These are phyloP conservation scores for Microtus ochrogaster DNA, from an alignment of 2,113 vertebrate genomes.

Conservation along the genomic window DNA sequence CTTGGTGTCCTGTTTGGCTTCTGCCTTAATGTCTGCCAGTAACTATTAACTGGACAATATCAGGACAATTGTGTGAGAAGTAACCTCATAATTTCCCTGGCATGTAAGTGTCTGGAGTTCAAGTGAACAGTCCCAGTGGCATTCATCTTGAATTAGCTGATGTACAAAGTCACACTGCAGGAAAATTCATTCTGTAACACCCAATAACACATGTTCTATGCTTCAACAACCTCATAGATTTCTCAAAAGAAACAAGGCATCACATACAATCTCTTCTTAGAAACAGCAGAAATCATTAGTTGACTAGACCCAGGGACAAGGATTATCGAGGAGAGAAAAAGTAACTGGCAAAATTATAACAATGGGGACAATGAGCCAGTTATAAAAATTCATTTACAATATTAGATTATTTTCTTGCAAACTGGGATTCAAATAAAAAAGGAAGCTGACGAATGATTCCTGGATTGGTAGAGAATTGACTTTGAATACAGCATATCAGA, in stretches of 20 bases:
- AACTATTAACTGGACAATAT: background rate
- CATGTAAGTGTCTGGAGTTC: background rate
- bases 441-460: fast-evolving
- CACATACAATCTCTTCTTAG: slow-evolving; percentile 60
- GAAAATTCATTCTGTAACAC: background rate
- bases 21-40: background rate
- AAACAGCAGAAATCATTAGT: background rate
- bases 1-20: background rate
- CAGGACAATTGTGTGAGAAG: slow-evolving; percentile 57
- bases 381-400: slow-evolving; percentile 69
- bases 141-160: background rate
- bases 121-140: background rate
- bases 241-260: background rate
- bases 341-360: background rate
- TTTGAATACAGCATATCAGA: background rate
- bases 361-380: background rate
- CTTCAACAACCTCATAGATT: background rate
- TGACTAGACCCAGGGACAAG: background rate
- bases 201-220: background rate
- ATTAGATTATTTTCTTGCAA: slow-evolving; percentile 64
- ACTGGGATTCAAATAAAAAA: background rate
- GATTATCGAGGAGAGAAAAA: slow-evolving; percentile 66
- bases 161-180: background rate
- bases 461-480: background rate
- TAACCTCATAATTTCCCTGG: background rate